These are phyloP conservation scores for Sula dactylatra DNA, from an alignment of 2,113 vertebrate species.

Conservation along the genomic window DNA sequence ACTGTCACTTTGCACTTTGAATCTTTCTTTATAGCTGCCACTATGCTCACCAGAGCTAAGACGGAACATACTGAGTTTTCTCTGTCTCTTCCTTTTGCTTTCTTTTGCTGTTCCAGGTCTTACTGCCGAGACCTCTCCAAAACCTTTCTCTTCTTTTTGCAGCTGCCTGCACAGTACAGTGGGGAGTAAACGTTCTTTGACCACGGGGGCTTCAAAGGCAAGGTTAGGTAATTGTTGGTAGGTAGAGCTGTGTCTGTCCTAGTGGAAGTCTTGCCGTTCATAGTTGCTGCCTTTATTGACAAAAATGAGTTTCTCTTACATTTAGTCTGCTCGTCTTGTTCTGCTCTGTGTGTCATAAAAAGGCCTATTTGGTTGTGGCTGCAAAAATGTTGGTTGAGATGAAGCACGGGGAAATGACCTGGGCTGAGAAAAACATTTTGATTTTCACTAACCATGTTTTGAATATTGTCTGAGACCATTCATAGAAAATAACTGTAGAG, in stretches of 20 bases:
- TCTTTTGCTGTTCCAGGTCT: neutral
- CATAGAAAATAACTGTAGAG: neutral
- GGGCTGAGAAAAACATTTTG: neutral
- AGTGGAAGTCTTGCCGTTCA: neutral
- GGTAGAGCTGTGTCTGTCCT: neutral
- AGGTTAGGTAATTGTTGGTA: neutral
- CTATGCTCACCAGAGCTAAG: neutral
- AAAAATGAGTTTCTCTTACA: neutral
- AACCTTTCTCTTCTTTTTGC: neutral
- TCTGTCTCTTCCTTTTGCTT: neutral
- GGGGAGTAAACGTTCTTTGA: neutral
- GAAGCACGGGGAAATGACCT: neutral
- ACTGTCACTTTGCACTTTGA: neutral
- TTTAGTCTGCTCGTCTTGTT: neutral
- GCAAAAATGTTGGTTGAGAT: neutral
- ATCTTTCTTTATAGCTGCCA: neutral
- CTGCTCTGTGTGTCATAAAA: neutral
- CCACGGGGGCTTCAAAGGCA: neutral
- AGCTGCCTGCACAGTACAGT: rapidly evolving
- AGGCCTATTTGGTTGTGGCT: neutral
- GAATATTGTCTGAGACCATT: neutral
- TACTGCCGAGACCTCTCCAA: neutral
- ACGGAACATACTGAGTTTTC: neutral
- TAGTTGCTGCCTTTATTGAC: neutral
- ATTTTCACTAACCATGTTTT: neutral